phyloP scores from a whole-genome alignment of 2,113 vertebrate genomes.

The Microtus montanus region DNA sequence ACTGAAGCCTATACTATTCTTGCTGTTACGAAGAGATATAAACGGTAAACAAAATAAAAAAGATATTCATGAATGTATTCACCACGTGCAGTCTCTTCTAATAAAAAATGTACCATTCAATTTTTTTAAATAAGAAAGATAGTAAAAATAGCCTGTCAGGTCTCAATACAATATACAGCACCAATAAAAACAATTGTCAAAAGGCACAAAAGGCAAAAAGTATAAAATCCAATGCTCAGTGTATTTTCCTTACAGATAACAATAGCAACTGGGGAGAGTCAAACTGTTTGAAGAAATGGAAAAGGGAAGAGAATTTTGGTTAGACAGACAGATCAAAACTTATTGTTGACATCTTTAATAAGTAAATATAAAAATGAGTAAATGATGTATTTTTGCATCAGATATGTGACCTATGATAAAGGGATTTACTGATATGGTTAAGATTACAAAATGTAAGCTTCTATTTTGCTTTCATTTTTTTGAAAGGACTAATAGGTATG shows the following conservation, averaged over 20 bases:
- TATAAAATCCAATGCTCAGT: not conserved
- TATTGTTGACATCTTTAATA: not conserved
- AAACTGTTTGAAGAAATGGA: not conserved
- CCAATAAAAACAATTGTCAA: not conserved
- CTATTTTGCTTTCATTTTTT: not conserved
- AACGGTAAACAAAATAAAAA: slow-evolving; percentile 38
- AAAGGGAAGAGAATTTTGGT: not conserved
- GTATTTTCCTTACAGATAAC: slow-evolving; percentile 33
- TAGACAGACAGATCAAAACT: not conserved
- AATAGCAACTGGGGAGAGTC: not conserved
- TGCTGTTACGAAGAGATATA: not conserved
- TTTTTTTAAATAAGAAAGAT: slow-evolving; percentile 44
- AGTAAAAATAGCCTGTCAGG: not conserved
- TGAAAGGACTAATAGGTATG: not conserved
- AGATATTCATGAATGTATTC: slow-evolving; percentile 48
- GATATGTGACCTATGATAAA: not conserved
- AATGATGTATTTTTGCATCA: not conserved
- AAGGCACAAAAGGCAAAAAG: not conserved
- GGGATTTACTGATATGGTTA: not conserved
- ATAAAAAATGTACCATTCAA: slow-evolving; percentile 41
- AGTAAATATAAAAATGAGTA: not conserved
- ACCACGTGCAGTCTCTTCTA: slow-evolving; percentile 1
- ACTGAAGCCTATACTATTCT: not conserved
- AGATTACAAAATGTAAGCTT: not conserved
- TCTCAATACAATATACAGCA: not conserved